Conservation (phyloP, 2,113 vertebrate species). For the Psettodes erumei region DNA sequence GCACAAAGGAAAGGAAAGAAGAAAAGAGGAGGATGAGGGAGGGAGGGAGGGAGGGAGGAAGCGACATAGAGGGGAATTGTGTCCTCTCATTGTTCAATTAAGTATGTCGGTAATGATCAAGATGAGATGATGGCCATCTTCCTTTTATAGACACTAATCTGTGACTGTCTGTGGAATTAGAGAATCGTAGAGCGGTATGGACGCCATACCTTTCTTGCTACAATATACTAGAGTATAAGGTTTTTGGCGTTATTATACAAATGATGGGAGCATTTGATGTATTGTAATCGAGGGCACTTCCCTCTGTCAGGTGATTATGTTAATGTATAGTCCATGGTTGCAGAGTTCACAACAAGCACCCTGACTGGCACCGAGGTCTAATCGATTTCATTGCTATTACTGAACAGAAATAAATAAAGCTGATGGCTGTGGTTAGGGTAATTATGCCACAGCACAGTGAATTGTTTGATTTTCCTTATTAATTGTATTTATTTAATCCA, state of each 20-base stretch:
- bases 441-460: slow-evolving; percentile 83
- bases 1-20: slow-evolving; percentile 77
- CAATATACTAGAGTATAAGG: slow-evolving; percentile 40
- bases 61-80: slow-evolving; percentile 85
- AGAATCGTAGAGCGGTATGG: slow-evolving; percentile 32
- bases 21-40: slow-evolving; percentile 12
- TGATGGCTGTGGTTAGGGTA: slow-evolving; percentile 82
- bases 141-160: slow-evolving; percentile 79
- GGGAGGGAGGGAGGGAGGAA: slow-evolving; percentile 44
- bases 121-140: slow-evolving; percentile 82
- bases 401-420: slow-evolving; percentile 84
- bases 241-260: slow-evolving; percentile 52
- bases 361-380: slow-evolving; percentile 79
- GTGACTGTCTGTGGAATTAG: slow-evolving; percentile 64
- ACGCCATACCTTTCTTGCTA: slow-evolving; percentile 35
- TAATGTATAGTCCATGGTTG: slow-evolving; percentile 64
- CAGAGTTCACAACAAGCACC: slow-evolving; percentile 73
- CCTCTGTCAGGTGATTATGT: slow-evolving; percentile 75
- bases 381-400: slow-evolving; percentile 85
- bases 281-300: slow-evolving; percentile 65
- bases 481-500: slow-evolving; percentile 89
- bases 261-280: slow-evolving; percentile 53
- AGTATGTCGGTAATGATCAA: slow-evolving; percentile 83
- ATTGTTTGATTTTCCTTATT: slow-evolving; percentile 86
- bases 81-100: slow-evolving; percentile 93